A percentile compares a stretch with the other conserved stretches of the same genome.
These are phyloP conservation scores for Pogonocherus hispidulus DNA, from an alignment of 2,888 invertebrate species.

Conservation along the genomic window DNA sequence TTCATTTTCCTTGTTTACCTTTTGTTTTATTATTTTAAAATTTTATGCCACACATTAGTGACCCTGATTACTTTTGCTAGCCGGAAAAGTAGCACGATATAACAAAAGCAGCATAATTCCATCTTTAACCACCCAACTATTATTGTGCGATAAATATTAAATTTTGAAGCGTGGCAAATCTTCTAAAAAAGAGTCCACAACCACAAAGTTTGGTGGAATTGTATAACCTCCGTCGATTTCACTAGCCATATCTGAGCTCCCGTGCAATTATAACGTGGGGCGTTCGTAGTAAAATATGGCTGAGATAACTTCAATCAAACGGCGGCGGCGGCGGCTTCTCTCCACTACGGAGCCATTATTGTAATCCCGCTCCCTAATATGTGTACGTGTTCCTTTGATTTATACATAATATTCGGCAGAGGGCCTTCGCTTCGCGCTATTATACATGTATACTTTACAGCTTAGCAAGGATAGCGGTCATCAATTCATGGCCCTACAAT, in stretches of 20 bases:
- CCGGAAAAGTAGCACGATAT: too few species aligned
- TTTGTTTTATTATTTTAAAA: too few species aligned
- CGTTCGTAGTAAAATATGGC: constrained; percentile 41
- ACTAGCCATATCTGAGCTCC: constrained; percentile 30
- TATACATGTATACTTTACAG: constrained; percentile 56
- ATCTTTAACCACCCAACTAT: too few species aligned
- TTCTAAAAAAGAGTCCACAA: background rate
- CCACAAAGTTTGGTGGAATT: constrained; percentile 32
- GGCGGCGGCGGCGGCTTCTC: constrained; percentile 49
- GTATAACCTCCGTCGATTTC: constrained; percentile 7
- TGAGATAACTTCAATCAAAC: constrained; percentile 66
- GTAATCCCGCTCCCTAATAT: constrained; percentile 61
- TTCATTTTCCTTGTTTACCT: too few species aligned
- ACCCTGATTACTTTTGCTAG: too few species aligned
- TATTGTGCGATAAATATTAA: too few species aligned
- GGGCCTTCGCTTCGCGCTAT: constrained; percentile 47
- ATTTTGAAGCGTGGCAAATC: too few species aligned
- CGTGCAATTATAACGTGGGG: constrained; percentile 54
- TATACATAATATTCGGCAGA: constrained; percentile 61
- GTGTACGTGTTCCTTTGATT: constrained; percentile 60
- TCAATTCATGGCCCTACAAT: constrained; percentile 47
- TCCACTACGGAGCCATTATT: constrained; percentile 61
- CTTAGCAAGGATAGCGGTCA: constrained; percentile 55
- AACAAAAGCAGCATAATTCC: too few species aligned
- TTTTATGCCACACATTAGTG: too few species aligned